phyloP scores from a whole-genome alignment of 2,797 vertebrate genomes.

The Sebastes steindachneri region DNA sequence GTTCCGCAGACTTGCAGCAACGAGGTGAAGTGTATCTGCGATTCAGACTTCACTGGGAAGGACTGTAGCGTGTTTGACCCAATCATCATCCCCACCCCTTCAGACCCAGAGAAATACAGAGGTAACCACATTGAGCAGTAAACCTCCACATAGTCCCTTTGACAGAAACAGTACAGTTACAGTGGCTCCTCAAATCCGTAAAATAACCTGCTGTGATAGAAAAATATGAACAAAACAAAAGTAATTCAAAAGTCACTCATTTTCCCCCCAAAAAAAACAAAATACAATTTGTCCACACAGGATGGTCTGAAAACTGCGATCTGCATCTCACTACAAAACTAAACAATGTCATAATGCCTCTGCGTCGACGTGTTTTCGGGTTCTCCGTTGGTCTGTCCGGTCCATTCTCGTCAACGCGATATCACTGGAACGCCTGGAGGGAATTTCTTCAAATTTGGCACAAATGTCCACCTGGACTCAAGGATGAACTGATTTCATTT shows the following conservation, averaged over 20 bases:
- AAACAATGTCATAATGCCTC: not conserved
- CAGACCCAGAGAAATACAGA: slow-evolving; percentile 87
- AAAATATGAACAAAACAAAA: too few relatives aligned
- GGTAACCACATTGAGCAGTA: slow-evolving; percentile 75
- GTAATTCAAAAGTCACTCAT: not conserved
- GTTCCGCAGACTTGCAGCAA: slow-evolving; percentile 91
- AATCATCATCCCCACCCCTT: slow-evolving; percentile 87
- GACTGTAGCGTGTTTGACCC: slow-evolving; percentile 98
- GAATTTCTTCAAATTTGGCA: too few relatives aligned
- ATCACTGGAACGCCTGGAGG: too few relatives aligned
- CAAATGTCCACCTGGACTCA: too few relatives aligned
- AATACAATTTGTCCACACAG: not conserved
- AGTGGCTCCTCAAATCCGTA: not conserved
- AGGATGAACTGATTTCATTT: too few relatives aligned
- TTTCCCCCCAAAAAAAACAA: not conserved
- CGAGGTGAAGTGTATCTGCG: slow-evolving; percentile 95
- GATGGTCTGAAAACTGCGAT: not conserved
- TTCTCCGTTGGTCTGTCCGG: too few relatives aligned
- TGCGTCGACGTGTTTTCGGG: too few relatives aligned
- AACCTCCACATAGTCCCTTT: not conserved
- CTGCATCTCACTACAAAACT: not conserved
- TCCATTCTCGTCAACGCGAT: too few relatives aligned
- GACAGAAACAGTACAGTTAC: not conserved
- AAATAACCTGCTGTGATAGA: not conserved
- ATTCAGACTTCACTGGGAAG: slow-evolving; percentile 93